Conservation (phyloP, 1,140 invertebrate genomes). For the Kradibia gibbosae region DNA sequence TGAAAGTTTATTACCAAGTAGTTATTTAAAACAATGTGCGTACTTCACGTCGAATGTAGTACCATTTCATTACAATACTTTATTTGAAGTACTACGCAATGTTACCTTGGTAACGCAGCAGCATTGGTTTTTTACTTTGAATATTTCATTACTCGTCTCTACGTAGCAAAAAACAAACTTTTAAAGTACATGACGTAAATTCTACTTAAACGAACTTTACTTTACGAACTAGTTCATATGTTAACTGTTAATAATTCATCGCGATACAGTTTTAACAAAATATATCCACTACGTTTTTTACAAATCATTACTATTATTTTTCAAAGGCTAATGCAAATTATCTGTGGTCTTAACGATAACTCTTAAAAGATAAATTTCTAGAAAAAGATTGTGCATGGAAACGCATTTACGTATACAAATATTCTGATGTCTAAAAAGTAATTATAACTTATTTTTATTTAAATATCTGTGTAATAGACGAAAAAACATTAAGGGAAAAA, state of each 20-base stretch:
- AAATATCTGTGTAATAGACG: no score
- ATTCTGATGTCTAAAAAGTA: no score
- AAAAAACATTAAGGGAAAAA: no score
- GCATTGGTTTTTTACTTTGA: conserved; percentile 6
- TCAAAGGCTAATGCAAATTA: not conserved
- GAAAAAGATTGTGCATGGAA: no score
- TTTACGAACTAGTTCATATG: conserved; percentile 8
- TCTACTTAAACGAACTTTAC: conserved; percentile 9
- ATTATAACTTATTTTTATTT: no score
- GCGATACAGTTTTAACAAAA: not conserved
- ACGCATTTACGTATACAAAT: no score
- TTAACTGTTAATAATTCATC: conserved; percentile 10
- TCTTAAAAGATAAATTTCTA: no score
- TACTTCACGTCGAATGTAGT: not conserved
- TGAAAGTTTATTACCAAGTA: not conserved
- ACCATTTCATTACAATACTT: not conserved
- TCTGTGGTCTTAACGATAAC: not conserved
- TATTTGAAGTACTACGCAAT: not conserved
- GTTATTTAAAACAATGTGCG: not conserved
- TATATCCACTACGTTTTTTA: not conserved
- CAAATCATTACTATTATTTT: not conserved
- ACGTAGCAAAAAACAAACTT: conserved; percentile 6
- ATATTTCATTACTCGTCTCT: conserved; percentile 25
- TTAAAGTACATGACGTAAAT: conserved; percentile 10
- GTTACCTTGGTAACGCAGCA: not conserved